Percentiles rank a stretch among this genome's conserved stretches.
Conservation (phyloP, 1,140 invertebrate genomes). For the Nephotettix cincticeps region DNA sequence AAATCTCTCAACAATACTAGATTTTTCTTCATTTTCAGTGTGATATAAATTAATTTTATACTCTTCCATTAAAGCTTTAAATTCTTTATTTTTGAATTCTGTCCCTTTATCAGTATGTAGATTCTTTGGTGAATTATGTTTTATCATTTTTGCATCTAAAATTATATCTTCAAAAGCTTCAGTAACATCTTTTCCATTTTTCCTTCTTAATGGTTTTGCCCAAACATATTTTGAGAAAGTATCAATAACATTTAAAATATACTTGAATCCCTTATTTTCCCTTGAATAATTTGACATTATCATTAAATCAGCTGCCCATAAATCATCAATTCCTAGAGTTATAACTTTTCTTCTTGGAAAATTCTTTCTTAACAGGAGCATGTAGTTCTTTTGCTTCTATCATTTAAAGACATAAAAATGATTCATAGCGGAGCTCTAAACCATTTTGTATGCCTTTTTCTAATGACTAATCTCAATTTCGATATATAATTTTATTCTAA, state of each 20-base stretch:
- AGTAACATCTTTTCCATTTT: not conserved
- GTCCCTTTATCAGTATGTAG: not conserved
- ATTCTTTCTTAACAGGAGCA: not conserved
- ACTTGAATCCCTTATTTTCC: not conserved
- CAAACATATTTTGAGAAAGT: not conserved
- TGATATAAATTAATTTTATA: not conserved
- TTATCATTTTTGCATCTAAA: not conserved
- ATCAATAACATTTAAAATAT: not conserved
- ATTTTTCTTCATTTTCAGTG: not conserved
- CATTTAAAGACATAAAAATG: too few species aligned
- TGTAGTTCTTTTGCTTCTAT: too few species aligned
- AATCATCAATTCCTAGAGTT: not conserved
- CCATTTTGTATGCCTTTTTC: too few species aligned
- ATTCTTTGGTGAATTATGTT: not conserved
- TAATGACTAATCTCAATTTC: too few species aligned
- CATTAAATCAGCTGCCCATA: not conserved
- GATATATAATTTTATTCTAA: too few species aligned
- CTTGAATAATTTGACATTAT: not conserved
- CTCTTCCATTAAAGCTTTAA: too few species aligned
- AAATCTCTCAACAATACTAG: too few species aligned
- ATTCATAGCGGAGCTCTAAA: too few species aligned
- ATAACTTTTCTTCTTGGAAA: not conserved
- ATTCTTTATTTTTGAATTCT: not conserved
- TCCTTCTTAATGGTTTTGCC: not conserved
- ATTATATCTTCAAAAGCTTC: not conserved